Evolutionary conservation across 2,113 vertebrate genomes (phyloP), one percentile per base, ranked within the genome.

Genomic region (Solenodon paradoxus): DNA sequence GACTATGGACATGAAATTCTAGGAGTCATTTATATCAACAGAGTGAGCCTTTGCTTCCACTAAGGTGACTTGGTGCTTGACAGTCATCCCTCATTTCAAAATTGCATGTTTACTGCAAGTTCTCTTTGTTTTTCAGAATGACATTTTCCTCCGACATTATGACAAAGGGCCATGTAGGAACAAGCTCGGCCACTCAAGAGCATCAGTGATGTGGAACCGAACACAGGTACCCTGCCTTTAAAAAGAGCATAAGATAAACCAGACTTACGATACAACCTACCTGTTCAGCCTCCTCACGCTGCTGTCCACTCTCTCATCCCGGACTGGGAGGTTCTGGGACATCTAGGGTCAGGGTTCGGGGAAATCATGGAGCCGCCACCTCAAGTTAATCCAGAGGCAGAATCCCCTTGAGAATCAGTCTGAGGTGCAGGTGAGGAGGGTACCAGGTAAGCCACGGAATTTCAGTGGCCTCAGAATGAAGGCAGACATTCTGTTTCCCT

Each of bases 191-290:
- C 99, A 99, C 98, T 99, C 99, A 0, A 98, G 99, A 95, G 99
- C 99, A 5, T 99, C 99, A 0, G 99, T 99, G 59, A 99, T 99
- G 99, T 99, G 99, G 99, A 99, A 99, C 98, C 98, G 99, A 97
- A 99, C 99, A 0, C 99, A 99, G 99, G 99, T 99, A 97, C 19
- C 88, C 94, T 89, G 88, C 82, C 16, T 55, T 77, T 71, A 12
- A 55, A 45, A 45, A 77, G 16, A 63, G 20, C 17, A 1, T 16
- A 22, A 66, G n/a, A 53, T 53, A 38, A 51, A 17, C 35, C 4
- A 24, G 53, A 61, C n/a, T 40, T 9, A 2, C 1, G 20, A 32
- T 15, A 17, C 63, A 49, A 26, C 30, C 68, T 32, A 4, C n/a
- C 20, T 53, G 0, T 42, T 47, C 30, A 19, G 53, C 8, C 49